phyloP scores from a whole-genome alignment of 2,797 vertebrate genomes.

The Siniperca scherzeri region DNA sequence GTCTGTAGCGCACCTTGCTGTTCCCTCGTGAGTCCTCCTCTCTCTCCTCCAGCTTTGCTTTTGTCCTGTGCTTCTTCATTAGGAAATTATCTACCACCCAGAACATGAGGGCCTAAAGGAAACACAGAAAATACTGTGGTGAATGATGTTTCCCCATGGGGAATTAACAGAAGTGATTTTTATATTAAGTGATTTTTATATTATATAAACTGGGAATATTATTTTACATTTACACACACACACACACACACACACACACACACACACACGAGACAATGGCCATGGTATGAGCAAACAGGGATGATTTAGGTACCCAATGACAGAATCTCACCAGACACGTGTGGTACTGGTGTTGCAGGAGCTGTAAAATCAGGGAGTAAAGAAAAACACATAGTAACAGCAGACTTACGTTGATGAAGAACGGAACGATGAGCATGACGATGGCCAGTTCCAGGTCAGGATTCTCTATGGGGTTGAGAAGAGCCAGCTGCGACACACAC shows the following conservation, averaged over 20 bases:
- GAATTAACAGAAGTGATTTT: neutral
- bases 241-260: neutral
- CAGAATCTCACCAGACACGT: neutral
- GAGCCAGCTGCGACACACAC: slow-evolving; percentile 88
- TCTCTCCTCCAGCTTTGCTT: slow-evolving; percentile 97
- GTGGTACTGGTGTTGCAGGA: neutral
- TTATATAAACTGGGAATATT: neutral
- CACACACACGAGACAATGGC: slow-evolving; percentile 8
- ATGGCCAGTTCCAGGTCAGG: slow-evolving; percentile 96
- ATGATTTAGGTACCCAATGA: neutral
- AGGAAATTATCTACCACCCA: slow-evolving; percentile 99
- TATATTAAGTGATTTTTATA: too few species aligned
- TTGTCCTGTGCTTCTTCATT: slow-evolving; percentile 99
- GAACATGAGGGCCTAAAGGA: slow-evolving; percentile 95
- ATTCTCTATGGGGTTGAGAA: slow-evolving; percentile 93
- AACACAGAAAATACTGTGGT: slow-evolving; percentile 12
- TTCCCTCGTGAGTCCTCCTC: slow-evolving; percentile 92
- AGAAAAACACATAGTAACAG: slow-evolving; percentile 2
- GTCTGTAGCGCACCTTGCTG: slow-evolving; percentile 96
- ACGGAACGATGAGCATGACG: slow-evolving; percentile 99
- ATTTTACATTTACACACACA: neutral
- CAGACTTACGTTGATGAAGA: slow-evolving; percentile 97
- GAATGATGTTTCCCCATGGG: neutral
- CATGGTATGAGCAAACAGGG: neutral
- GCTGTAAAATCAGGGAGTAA: neutral